Conservation (phyloP, 2,113 vertebrate species). For the Scytalopus superciliaris region DNA sequence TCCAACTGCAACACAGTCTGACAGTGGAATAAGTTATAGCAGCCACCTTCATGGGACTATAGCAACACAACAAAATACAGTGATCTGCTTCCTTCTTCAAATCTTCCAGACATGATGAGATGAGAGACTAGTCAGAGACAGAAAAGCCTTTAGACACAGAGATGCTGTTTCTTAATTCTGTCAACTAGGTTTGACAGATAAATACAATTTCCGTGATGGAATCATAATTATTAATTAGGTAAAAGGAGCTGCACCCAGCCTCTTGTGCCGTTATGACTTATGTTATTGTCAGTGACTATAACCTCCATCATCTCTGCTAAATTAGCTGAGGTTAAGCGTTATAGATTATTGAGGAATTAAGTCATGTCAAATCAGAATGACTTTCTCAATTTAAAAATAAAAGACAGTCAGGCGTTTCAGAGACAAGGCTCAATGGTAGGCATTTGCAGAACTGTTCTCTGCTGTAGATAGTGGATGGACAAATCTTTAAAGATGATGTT, state of each 20-base stretch:
- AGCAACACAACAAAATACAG: neutral
- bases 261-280: neutral
- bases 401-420: neutral
- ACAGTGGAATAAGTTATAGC: constrained; percentile 8
- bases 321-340: constrained; percentile 30
- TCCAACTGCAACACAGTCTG: neutral
- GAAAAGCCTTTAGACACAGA: neutral
- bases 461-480: neutral
- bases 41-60: neutral
- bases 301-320: constrained; percentile 27
- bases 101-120: neutral
- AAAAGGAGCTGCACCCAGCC: neutral
- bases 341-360: constrained; percentile 1
- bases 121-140: neutral
- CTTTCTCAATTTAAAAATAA: neutral
- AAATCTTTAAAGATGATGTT: neutral
- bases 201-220: neutral
- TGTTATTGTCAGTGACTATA: neutral
- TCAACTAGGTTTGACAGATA: neutral
- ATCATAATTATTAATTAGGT: neutral
- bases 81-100: neutral
- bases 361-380: constrained; percentile 1
- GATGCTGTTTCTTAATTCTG: neutral
- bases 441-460: neutral
- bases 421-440: neutral